Conservation (phyloP, 2,888 invertebrate species). For the Scaptomyza tumidula region DNA sequence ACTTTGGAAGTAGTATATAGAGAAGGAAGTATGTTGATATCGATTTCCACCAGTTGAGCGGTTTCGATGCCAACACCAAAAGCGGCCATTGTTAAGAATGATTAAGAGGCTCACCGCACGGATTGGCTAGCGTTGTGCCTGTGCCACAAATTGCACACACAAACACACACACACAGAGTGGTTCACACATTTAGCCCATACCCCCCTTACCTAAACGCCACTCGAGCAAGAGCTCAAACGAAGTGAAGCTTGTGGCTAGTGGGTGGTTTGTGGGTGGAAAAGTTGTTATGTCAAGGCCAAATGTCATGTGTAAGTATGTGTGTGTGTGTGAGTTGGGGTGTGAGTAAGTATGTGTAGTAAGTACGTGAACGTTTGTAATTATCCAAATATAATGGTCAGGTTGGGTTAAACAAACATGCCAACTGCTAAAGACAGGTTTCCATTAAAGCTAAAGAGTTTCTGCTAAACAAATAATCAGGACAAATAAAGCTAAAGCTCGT, state of each 20-base stretch:
- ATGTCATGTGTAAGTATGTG: constrained; percentile 10
- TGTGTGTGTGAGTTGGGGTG: background rate
- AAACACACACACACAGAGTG: constrained; percentile 8
- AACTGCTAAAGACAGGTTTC: background rate
- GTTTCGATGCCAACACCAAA: constrained; percentile 36
- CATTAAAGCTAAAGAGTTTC: background rate
- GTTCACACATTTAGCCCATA: background rate
- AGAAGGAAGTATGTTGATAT: constrained; percentile 40
- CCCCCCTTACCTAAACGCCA: background rate
- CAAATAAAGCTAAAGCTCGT: too few relatives aligned
- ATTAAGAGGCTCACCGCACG: constrained; percentile 66
- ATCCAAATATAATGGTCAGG: constrained; percentile 57
- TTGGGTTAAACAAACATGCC: constrained; percentile 2
- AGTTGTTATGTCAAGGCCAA: constrained; percentile 63
- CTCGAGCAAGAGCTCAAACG: background rate
- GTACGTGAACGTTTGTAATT: constrained; percentile 33
- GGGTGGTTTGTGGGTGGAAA: constrained; percentile 10
- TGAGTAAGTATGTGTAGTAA: background rate
- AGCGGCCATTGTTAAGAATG: constrained; percentile 72
- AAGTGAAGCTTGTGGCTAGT: constrained; percentile 18
- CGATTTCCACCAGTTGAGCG: constrained; percentile 78
- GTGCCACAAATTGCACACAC: constrained; percentile 16
- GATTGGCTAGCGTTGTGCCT: constrained; percentile 39
- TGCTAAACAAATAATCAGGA: too few relatives aligned
- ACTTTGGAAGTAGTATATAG: constrained; percentile 11